Evolutionary conservation across 2,113 vertebrate genomes (phyloP), one percentile per base, ranked within the genome.

Genomic region (Morphnarchus princeps): DNA sequence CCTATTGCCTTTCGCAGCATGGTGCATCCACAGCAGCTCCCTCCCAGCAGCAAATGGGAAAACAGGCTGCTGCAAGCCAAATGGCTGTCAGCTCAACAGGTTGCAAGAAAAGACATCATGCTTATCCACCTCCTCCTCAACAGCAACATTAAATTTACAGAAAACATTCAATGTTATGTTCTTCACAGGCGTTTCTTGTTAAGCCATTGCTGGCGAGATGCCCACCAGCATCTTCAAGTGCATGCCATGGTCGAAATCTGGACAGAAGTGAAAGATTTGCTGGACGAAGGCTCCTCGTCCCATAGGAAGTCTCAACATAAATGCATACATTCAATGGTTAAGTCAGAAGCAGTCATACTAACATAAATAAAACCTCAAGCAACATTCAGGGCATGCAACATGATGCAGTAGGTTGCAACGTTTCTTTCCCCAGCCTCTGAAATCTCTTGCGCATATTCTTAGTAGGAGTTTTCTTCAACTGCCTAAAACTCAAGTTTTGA

Each of bases 211-310:
- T 59, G 22, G 26, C 29, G 36, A 66, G 32, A 19, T 16, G 9
- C 38, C 24, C 52, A 59, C 16, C 63, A 13, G 38, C 58, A 58
- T 11, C 36, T 55, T 65, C 42, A 29, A 40, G 55, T 3, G 18
- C 4, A 1, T 7, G 7, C 19, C 15, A 28, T 2, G 10, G 26
- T 25, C 6, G 0, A 42, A 14, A n/a, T 18, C 8, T 36, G 34
- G 24, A 15, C 18, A 38, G 19, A 80, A 61, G 11, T 28, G 4
- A 47, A 62, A 63, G 3, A 63, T 57, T 29, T 57, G 22, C 28
- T 85, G 28, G 36, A 59, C 18, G 58, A 63, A 65, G 49, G 42
- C 26, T 50, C 49, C 32, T 58, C 2, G 0, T 34, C 15, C 58
- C 43, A 58, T 19, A 8, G 36, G 47, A 34, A 19, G 6, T 43